Evolutionary conservation across 2,888 invertebrate genomes (phyloP).

Genomic region (Apodemia zela): DNA sequence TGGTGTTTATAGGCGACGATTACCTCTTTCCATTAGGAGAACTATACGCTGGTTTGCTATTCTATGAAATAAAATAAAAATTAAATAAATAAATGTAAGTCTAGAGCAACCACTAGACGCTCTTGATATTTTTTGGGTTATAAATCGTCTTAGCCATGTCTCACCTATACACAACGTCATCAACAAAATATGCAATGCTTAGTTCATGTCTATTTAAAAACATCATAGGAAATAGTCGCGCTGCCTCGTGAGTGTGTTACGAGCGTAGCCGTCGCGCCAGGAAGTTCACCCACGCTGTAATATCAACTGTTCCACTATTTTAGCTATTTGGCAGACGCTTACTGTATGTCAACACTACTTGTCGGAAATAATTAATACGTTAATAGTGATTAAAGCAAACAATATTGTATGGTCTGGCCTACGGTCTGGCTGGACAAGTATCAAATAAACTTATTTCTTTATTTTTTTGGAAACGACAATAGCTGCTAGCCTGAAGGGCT

Average conservation of each 20-base stretch:
- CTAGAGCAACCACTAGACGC: too few species aligned
- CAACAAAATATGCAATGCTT: conserved; percentile 7
- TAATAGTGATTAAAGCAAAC: conserved; percentile 9
- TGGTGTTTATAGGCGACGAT: too few species aligned
- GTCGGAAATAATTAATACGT: conserved; percentile 16
- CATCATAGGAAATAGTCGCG: conserved; percentile 20
- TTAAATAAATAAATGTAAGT: too few species aligned
- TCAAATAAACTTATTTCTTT: too few species aligned
- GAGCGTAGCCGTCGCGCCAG: conserved; percentile 40
- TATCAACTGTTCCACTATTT: conserved; percentile 29
- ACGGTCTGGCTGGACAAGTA: too few species aligned
- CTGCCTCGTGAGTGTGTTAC: conserved; percentile 16
- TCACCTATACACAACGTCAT: conserved; percentile 13
- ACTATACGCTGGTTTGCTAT: too few species aligned
- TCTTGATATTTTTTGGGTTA: too few species aligned
- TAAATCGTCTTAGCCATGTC: background rate
- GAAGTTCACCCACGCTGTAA: conserved; percentile 48
- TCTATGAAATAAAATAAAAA: too few species aligned
- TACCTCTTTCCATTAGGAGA: too few species aligned
- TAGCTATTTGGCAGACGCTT: conserved; percentile 32
- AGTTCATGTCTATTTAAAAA: conserved; percentile 20
- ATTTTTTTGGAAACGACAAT: too few species aligned
- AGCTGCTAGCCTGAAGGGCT: too few species aligned
- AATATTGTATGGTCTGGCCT: background rate
- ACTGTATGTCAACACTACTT: conserved; percentile 20